phyloP scores from a whole-genome alignment of 1,140 invertebrate species.

The Eupristina koningsbergeri region DNA sequence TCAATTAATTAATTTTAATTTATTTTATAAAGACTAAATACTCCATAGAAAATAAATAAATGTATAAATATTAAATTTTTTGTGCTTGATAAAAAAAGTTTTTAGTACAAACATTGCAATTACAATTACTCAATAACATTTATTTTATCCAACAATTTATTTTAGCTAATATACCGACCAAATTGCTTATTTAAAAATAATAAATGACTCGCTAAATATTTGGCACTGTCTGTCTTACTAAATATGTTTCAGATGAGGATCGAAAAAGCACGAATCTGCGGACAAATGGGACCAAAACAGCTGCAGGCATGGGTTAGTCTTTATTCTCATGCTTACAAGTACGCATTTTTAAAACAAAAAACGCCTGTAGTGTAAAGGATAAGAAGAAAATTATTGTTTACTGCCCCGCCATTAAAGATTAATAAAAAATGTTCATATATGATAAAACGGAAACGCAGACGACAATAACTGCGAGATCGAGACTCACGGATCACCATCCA shows the following conservation, averaged over 20 bases:
- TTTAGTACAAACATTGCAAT: too few relatives aligned
- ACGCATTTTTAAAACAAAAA: background rate
- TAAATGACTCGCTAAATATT: too few relatives aligned
- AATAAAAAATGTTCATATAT: background rate
- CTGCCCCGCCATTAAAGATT: background rate
- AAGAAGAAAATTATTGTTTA: constrained; percentile 4
- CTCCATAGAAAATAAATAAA: too few relatives aligned
- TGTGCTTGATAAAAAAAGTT: too few relatives aligned
- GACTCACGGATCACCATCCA: background rate
- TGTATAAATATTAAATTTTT: too few relatives aligned
- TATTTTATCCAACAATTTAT: too few relatives aligned
- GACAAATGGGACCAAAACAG: constrained; percentile 74
- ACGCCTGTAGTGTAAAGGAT: background rate
- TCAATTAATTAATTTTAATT: too few relatives aligned
- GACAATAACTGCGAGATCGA: background rate
- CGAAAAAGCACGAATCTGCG: constrained; percentile 72
- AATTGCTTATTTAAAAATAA: too few relatives aligned
- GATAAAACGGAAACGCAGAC: background rate
- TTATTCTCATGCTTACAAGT: background rate
- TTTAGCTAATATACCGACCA: too few relatives aligned
- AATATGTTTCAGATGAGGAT: constrained; percentile 69
- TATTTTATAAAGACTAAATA: too few relatives aligned
- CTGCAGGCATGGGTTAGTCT: constrained; percentile 66
- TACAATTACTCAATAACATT: too few relatives aligned
- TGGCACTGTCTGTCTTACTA: background rate